Evolutionary conservation across 2,113 vertebrate genomes (phyloP), one percentile per base, ranked within the genome.

Genomic region (Bubo scandiacus): DNA sequence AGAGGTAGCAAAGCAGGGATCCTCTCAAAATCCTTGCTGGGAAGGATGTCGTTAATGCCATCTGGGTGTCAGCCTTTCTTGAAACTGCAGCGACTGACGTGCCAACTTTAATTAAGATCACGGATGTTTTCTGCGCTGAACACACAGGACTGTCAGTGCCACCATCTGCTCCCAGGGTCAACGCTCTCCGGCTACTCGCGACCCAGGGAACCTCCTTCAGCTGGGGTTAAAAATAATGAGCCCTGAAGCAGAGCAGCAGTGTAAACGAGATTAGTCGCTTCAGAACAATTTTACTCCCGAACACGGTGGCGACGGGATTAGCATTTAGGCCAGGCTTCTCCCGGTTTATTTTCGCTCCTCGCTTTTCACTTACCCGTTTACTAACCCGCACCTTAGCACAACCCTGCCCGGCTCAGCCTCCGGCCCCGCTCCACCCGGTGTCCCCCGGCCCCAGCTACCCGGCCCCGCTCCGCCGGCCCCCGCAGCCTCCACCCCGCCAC

Each of bases 401-500:
- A 6, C 52, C 12, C 38, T 30, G 38, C 17, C 47, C 19, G 7
- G 4, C 43, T 70, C 71, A 63, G 47, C 38, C 47, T 11, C 57
- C 57, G 45, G 54, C 27, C 54, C 42, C 51, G 11, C 45, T 47
- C 45, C 45, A 47, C 45, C 45, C 45, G 45, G 18, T 47, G 45
- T 19, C 45, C 9, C 45, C 45, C 19, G 45, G 45, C 45, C 45
- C 19, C 45, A 47, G 45, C 18, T 47, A 47, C 45, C 45, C 45
- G 45, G 45, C 45, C 16, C 45, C 45, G 54, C 45, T 72, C 61
- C 83, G 68, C 59, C 29, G 47, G 57, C 36, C 19, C 19, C 51
- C 1, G 5, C 36, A 78, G 38, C 5, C 5, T 73, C 34, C 8
- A 4, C n/a, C 8, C 9, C 0, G 43, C 43, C 43, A 43, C 1